These are phyloP conservation scores for Aphidius ervi DNA, from an alignment of 1,140 invertebrate species.

Conservation along the genomic window DNA sequence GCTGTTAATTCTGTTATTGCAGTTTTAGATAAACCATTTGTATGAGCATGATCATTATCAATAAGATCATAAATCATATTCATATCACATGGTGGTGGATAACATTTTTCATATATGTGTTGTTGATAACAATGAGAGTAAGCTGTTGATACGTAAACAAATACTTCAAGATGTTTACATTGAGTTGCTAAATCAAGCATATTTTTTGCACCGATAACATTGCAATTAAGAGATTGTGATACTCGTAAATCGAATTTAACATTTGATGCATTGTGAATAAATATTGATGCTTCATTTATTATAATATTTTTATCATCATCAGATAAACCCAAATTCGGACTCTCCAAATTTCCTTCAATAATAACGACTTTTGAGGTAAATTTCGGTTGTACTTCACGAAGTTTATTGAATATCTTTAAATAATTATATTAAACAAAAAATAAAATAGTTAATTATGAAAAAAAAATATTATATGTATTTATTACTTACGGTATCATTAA, in stretches of 20 bases:
- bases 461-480: too few species aligned
- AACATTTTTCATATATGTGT: conserved; percentile 57
- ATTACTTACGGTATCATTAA: conserved; percentile 34
- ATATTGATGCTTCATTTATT: conserved; percentile 61
- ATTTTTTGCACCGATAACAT: conserved; percentile 60
- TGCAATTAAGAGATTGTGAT: conserved; percentile 59
- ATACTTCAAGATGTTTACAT: conserved; percentile 52
- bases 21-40: conserved; percentile 33
- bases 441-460: too few species aligned
- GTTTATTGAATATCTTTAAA: conserved; percentile 56
- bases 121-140: conserved; percentile 44
- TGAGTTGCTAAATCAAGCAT: conserved; percentile 60
- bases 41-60: conserved; percentile 23
- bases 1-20: conserved; percentile 46
- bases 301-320: conserved; percentile 59
- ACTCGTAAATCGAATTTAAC: conserved; percentile 84
- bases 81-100: conserved; percentile 44
- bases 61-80: conserved; percentile 52
- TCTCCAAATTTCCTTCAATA: conserved; percentile 64
- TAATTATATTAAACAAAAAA: background rate
- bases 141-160: conserved; percentile 36
- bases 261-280: conserved; percentile 87
- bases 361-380: conserved; percentile 60
- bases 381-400: conserved; percentile 50
- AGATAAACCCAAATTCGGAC: conserved; percentile 66